Evolutionary conservation across 2,888 invertebrate species (phyloP), one percentile per base, ranked within the genome.

Genomic region (Xestia xanthographa): DNA sequence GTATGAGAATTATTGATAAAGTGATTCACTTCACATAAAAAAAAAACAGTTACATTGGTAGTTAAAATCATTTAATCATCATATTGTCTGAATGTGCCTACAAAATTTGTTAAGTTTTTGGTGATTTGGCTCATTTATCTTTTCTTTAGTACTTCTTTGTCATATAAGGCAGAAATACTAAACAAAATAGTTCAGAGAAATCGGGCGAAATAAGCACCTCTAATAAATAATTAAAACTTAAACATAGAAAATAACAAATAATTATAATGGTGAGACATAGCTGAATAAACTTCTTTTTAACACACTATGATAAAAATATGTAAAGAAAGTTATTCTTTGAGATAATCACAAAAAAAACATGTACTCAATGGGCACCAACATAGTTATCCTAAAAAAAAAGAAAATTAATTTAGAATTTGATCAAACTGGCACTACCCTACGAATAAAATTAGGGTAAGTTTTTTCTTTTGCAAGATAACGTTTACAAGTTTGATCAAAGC

Each of bases 301-400:
- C 14, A 26, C 66, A 6, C 1, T n/a, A n/a, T n/a, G n/a, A n/a
- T n/a, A n/a, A 3, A 2, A 65, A 41, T 66, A 38, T 26, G 14
- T 8, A 6, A 0, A 2, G 6, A 6, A 48, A 26, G n/a, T n/a
- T n/a, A n/a, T n/a, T n/a, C n/a, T n/a, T 17, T 2, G 14, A 26
- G 26, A 56, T 26, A 6, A 56, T 14, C 1, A 56, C 14, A 17
- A 14, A n/a, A n/a, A n/a, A n/a, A n/a, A n/a, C n/a, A n/a, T n/a
- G n/a, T n/a, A n/a, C n/a, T n/a, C n/a, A n/a, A n/a, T n/a, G n/a
- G n/a, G n/a, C n/a, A n/a, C n/a, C n/a, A n/a, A n/a, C n/a, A 8
- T 38, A 63, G 26, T 63, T 63, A 38, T 14, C 65, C 14, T 8
- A 20, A 38, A 38, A 26, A 20, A 22, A 17, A 12, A 67, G 6